Percentiles rank a stretch among this genome's conserved stretches.
These are phyloP conservation scores for Aeoliscus strigatus DNA, from an alignment of 2,797 vertebrate species.

Conservation along the genomic window DNA sequence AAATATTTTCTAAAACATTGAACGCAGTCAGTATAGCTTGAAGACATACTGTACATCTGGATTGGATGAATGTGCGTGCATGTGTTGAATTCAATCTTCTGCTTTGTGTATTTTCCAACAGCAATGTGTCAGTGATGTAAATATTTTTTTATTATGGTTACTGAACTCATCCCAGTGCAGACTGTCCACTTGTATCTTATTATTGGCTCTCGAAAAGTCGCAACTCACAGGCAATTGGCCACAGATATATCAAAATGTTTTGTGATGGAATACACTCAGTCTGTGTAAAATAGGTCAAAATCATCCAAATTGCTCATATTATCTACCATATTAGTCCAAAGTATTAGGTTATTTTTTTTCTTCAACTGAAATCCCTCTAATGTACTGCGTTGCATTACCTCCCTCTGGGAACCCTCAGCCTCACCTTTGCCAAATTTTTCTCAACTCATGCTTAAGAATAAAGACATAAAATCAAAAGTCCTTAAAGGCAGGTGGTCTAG, in stretches of 20 bases:
- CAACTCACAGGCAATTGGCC: slow-evolving; percentile 27
- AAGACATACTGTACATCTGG: slow-evolving; percentile 71
- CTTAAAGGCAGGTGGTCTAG: slow-evolving; percentile 9
- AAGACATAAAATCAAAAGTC: slow-evolving; percentile 18
- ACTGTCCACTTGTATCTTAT: slow-evolving; percentile 69
- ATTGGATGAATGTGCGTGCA: slow-evolving; percentile 58
- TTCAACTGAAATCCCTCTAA: slow-evolving; percentile 34
- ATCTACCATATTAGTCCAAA: slow-evolving; percentile 66
- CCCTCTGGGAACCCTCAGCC: slow-evolving; percentile 53
- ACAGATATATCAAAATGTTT: slow-evolving; percentile 43
- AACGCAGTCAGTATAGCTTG: slow-evolving; percentile 38
- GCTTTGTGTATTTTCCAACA: slow-evolving; percentile 59
- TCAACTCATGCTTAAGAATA: slow-evolving; percentile 28
- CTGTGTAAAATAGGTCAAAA: slow-evolving; percentile 44
- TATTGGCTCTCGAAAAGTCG: slow-evolving; percentile 56
- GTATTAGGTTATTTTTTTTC: slow-evolving; percentile 39
- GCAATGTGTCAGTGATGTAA: slow-evolving; percentile 59
- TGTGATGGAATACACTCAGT: slow-evolving; percentile 38
- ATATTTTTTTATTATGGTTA: slow-evolving; percentile 70
- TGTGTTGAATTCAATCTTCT: slow-evolving; percentile 65
- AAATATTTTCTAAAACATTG: slow-evolving; percentile 42
- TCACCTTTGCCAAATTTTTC: slow-evolving; percentile 54
- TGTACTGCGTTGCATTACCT: slow-evolving; percentile 50
- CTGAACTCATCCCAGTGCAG: slow-evolving; percentile 68
- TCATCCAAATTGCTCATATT: slow-evolving; percentile 50